These are phyloP conservation scores for Dascillus cervinus DNA, from an alignment of 2,888 invertebrate genomes.

Conservation along the genomic window DNA sequence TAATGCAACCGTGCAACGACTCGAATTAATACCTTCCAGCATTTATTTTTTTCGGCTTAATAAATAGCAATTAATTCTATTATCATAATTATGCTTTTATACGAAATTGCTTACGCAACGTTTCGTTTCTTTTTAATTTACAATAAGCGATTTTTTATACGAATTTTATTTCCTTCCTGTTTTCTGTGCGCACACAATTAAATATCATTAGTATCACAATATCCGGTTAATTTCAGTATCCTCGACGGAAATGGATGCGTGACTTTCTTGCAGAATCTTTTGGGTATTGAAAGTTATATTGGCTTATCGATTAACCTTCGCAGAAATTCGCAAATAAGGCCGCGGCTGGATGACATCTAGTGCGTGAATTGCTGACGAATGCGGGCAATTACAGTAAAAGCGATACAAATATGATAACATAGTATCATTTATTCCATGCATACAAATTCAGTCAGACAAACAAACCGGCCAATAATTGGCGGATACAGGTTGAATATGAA, in stretches of 20 bases:
- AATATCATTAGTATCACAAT: constrained; percentile 1
- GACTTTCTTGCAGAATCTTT: constrained; percentile 7
- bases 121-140: no score
- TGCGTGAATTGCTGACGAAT: constrained; percentile 11
- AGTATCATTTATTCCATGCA: constrained; percentile 42
- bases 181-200: not conserved
- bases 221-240: constrained; percentile 4
- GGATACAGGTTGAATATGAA: constrained; percentile 31
- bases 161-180: not conserved
- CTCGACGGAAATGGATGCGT: constrained; percentile 8
- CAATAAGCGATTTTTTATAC: not conserved
- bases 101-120: no score
- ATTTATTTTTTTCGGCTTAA: not conserved
- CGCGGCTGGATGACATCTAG: constrained; percentile 6
- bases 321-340: no score
- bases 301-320: no score
- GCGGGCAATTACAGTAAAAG: constrained; percentile 18
- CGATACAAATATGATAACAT: constrained; percentile 22
- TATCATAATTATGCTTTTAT: not conserved
- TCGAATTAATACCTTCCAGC: constrained; percentile 21
- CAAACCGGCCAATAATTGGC: constrained; percentile 42
- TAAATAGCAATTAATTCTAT: not conserved
- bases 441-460: constrained; percentile 41
- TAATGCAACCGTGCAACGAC: constrained; percentile 20
- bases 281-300: constrained; percentile 4